Base-by-base conservation (phyloP, 2,113 vertebrate species). In the Catagonus wagneri region DNA sequence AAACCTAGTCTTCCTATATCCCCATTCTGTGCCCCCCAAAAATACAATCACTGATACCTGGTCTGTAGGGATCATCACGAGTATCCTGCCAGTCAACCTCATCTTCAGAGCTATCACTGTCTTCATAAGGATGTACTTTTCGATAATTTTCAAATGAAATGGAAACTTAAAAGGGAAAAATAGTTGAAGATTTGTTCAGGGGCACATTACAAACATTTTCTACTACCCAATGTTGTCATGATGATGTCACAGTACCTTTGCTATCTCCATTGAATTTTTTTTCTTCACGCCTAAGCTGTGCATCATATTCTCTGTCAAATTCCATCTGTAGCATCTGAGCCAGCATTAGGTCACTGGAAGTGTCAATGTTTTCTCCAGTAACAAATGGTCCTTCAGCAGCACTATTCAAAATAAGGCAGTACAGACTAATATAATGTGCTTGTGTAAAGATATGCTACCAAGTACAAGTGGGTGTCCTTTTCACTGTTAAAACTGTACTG, bases 71-170 rank as follows among this genome's bases (percentile, higher is more conserved):
- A 97, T 99, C 99, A 22, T 99, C 98, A 20, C 99, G 98, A 2
- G 99, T 99, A 98, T 99, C 99, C 97, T 99, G 99, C 99, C 99
- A 99, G 97, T 99, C 99, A 39, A 99, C 99, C 97, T 99, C 99
- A 84, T 99, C 99, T 96, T 99, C 99, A 0, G 99, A 99, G 98
- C 99, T 99, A 98, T 99, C 99, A 34, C 99, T 99, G 97, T 99
- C 99, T 79, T 99, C 99, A 39, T 99, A 99, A 2, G 99, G 99
- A 97, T 99, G 99, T 1, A 99, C 99, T 98, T 99, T 99, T 6
- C 99, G 99, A 96, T 99, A 99, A 98, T 99, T 99, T 98, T 99
- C 99, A 98, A 99, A 99, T 66, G 99, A 99, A 98, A 99, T 99
- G 79, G 99, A 99, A 83, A 99, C 99, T 99, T 98, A 85, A 97